Percentiles rank a stretch among this genome's conserved stretches.
These are phyloP conservation scores for Nettapus auritus DNA, from an alignment of 2,113 vertebrate species.

Conservation along the genomic window DNA sequence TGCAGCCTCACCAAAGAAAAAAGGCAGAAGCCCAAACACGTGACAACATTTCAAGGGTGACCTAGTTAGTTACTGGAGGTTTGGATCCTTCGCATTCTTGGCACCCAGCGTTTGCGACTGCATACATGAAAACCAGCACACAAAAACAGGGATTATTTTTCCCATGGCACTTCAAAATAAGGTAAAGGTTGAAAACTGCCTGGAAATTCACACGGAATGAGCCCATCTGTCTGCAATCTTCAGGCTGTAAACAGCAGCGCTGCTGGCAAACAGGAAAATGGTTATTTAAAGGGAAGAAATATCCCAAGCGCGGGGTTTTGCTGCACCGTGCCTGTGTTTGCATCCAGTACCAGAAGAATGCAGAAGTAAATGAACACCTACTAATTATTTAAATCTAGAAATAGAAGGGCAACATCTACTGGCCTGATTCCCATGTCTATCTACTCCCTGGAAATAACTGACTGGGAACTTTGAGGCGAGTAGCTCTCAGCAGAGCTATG, in stretches of 20 bases:
- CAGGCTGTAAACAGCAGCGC: neutral
- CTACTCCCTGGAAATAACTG: neutral
- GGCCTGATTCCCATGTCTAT: neutral
- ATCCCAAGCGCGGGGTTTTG: neutral
- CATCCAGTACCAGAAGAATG: neutral
- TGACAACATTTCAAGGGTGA: slow-evolving; percentile 6
- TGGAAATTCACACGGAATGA: slow-evolving; percentile 27
- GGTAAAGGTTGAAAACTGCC: neutral
- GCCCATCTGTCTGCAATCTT: slow-evolving; percentile 33
- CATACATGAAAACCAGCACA: slow-evolving; percentile 13
- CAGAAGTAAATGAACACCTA: neutral
- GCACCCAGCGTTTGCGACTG: neutral
- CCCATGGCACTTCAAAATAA: slow-evolving; percentile 18
- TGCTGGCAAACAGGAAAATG: slow-evolving; percentile 15
- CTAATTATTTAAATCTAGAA: slow-evolving; percentile 1
- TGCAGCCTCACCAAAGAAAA: neutral
- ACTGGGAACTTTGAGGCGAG: neutral
- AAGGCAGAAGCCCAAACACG: neutral
- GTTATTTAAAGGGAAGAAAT: slow-evolving; percentile 6
- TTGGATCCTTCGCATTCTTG: neutral
- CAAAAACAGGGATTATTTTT: slow-evolving; percentile 6
- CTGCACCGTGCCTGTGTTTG: neutral
- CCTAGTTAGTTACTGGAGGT: neutral
- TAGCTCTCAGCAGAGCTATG: neutral
- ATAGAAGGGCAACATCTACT: neutral